A percentile compares a stretch with the other conserved stretches of the same genome.
phyloP scores from a whole-genome alignment of 2,888 invertebrate genomes.

The Calameuta pallipes region DNA sequence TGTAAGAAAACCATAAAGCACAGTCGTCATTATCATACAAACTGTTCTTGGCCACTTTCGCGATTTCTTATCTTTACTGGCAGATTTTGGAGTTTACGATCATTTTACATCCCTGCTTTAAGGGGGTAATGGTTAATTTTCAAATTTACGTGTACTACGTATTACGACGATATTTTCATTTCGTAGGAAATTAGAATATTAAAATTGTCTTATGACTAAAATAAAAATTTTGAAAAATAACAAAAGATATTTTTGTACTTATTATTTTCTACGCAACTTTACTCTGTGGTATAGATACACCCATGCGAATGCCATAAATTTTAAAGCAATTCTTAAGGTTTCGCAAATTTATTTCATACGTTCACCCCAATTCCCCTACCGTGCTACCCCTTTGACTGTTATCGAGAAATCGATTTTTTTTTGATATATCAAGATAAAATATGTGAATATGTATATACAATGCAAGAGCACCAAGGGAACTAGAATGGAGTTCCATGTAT shows the following conservation, averaged over 20 bases:
- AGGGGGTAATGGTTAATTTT: background rate
- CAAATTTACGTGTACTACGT: background rate
- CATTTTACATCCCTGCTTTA: background rate
- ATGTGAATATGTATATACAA: background rate
- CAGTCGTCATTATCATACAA: slow-evolving; percentile 30
- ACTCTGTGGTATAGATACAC: background rate
- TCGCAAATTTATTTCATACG: too few species aligned
- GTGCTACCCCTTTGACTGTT: background rate
- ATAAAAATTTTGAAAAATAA: background rate
- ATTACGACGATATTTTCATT: background rate
- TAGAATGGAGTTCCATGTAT: background rate
- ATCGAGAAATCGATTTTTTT: too few species aligned
- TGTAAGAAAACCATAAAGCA: slow-evolving; percentile 27
- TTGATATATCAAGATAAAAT: background rate
- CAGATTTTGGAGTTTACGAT: background rate
- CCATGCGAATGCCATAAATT: background rate
- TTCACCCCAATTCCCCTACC: too few species aligned
- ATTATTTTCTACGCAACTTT: background rate
- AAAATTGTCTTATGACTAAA: background rate
- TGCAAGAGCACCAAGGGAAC: background rate
- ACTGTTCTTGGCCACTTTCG: background rate
- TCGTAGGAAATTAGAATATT: background rate
- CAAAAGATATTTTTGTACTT: too few species aligned
- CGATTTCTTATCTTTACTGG: background rate
- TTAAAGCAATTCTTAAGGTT: background rate